Conservation (phyloP, 2,113 vertebrate genomes). For the Gymnorhina tibicen region DNA sequence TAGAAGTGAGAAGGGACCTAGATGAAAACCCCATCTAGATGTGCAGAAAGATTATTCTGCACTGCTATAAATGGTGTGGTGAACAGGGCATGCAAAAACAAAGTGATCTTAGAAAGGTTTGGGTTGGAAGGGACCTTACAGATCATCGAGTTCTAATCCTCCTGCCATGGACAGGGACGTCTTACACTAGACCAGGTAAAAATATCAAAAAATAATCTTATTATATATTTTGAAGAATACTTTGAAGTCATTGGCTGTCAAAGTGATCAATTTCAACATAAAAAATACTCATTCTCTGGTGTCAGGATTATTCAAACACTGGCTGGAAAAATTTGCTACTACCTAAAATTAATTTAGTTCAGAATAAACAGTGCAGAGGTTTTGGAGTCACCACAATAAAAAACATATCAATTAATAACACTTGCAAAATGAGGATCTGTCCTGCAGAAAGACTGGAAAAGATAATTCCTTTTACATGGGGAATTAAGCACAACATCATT, state of each 20-base stretch:
- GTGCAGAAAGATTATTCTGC: background rate
- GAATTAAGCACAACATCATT: background rate
- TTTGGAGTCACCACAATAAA: background rate
- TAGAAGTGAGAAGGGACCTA: background rate
- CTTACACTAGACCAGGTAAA: background rate
- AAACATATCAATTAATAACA: background rate
- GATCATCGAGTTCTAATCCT: background rate
- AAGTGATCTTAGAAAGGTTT: background rate
- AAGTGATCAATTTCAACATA: background rate
- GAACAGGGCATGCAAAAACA: rapidly evolving
- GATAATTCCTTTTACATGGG: background rate
- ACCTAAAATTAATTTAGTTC: background rate
- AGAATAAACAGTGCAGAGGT: background rate
- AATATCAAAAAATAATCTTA: background rate
- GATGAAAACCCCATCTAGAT: background rate
- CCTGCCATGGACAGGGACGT: background rate
- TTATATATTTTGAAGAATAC: background rate
- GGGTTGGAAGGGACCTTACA: background rate
- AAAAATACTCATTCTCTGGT: background rate
- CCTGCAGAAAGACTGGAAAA: background rate
- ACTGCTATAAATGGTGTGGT: background rate
- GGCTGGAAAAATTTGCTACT: background rate
- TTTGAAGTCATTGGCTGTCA: background rate
- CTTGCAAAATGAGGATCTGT: background rate
- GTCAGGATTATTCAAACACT: background rate